Evolutionary conservation across 1,140 invertebrate species (phyloP).

Genomic region (Diabrotica undecimpunctata): DNA sequence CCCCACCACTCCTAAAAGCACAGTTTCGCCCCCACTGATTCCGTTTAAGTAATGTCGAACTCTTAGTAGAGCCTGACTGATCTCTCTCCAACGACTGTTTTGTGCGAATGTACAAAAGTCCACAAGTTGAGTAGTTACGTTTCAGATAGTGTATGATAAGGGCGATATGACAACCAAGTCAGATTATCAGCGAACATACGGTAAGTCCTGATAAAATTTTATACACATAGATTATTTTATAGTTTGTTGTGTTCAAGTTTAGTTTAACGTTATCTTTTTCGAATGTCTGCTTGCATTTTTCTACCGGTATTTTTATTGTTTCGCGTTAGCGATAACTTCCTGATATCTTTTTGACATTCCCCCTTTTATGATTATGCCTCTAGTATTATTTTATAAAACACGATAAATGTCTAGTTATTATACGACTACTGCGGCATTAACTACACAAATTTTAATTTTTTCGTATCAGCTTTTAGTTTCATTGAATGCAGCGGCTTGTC

Average conservation of each 20-base stretch:
- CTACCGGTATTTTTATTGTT: too few species aligned
- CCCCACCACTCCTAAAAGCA: slow-evolving; percentile 23
- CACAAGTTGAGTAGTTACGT: slow-evolving; percentile 14
- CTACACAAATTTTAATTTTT: too few species aligned
- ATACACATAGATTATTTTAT: slow-evolving; percentile 46
- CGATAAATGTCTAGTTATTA: too few species aligned
- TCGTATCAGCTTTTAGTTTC: too few species aligned
- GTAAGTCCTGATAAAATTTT: slow-evolving; percentile 47
- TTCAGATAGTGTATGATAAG: slow-evolving; percentile 41
- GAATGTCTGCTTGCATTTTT: too few species aligned
- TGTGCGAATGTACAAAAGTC: slow-evolving; percentile 12
- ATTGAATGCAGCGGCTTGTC: too few species aligned
- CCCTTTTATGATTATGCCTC: too few species aligned
- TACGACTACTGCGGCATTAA: too few species aligned
- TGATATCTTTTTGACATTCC: too few species aligned
- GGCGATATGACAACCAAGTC: slow-evolving; percentile 44
- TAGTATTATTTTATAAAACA: too few species aligned
- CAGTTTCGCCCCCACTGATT: slow-evolving; percentile 22
- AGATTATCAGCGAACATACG: slow-evolving; percentile 47
- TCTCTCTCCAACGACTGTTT: slow-evolving; percentile 23
- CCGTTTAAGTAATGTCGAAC: slow-evolving; percentile 17
- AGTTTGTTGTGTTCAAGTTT: slow-evolving; percentile 26
- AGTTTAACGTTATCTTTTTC: too few species aligned
- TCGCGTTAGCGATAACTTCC: too few species aligned
- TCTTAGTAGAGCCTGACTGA: slow-evolving; percentile 22